Conservation (phyloP, 92 coral and sea anemone genomes). For the Porites lobata region DNA sequence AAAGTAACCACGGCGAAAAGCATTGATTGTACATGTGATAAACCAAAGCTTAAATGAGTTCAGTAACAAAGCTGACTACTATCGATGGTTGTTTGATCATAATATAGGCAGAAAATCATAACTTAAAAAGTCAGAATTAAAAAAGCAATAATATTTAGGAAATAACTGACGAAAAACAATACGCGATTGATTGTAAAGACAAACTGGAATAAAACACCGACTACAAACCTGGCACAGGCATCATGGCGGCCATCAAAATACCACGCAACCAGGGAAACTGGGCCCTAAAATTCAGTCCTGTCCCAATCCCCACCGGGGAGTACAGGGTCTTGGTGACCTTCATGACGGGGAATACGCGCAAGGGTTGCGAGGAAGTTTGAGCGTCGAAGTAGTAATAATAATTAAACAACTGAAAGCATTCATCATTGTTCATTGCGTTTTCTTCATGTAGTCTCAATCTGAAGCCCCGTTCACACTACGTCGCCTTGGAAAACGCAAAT, state of each 20-base stretch:
- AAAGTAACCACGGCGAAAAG: not conserved
- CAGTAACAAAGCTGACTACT: not conserved
- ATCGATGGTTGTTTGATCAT: not conserved
- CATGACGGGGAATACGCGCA: no score
- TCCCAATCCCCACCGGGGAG: not conserved
- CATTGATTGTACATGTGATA: not conserved
- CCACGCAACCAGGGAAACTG: slow-evolving; percentile 15
- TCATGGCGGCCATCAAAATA: slow-evolving; percentile 92
- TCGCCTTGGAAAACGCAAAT: no score
- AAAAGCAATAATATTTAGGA: not conserved
- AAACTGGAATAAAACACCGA: not conserved
- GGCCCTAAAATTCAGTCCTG: not conserved
- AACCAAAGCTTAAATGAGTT: no score
- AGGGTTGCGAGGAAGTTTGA: no score
- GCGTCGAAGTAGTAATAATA: no score
- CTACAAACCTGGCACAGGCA: slow-evolving; percentile 87
- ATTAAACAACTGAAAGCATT: no score
- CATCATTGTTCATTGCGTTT: no score
- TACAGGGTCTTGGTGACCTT: not conserved
- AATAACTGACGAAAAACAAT: not conserved
- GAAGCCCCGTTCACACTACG: no score
- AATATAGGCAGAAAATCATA: not conserved
- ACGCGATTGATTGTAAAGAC: not conserved
- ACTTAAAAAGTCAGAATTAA: not conserved
- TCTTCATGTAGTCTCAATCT: no score